These are phyloP conservation scores for Poeciliopsis presidionis DNA, from an alignment of 2,797 vertebrate genomes.

Conservation along the genomic window DNA sequence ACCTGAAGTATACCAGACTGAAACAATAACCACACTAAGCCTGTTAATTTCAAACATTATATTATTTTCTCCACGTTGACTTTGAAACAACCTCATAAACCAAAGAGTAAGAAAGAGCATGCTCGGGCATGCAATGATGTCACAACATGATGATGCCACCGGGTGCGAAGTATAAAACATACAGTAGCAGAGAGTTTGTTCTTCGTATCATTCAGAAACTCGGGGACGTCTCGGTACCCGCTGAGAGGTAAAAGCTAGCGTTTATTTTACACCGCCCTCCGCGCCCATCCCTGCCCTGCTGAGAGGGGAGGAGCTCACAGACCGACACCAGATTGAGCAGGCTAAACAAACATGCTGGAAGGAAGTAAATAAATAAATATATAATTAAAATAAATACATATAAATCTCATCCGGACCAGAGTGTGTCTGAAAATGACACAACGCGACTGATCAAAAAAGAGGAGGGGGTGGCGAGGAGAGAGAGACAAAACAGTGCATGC, in stretches of 20 bases:
- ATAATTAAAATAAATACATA: constrained; percentile 56
- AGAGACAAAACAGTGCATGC: constrained; percentile 80
- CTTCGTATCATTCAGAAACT: constrained; percentile 83
- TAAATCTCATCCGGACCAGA: constrained; percentile 77
- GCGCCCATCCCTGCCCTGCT: constrained; percentile 76
- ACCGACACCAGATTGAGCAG: constrained; percentile 84
- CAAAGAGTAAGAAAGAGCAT: constrained; percentile 88
- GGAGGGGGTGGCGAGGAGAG: constrained; percentile 26
- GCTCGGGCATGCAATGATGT: constrained; percentile 87
- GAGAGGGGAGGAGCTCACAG: constrained; percentile 77
- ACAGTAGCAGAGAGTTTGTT: constrained; percentile 80
- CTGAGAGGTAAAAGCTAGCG: constrained; percentile 83
- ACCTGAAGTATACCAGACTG: constrained; percentile 5
- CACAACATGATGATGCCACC: constrained; percentile 86
- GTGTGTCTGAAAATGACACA: constrained; percentile 75
- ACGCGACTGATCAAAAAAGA: constrained; percentile 59
- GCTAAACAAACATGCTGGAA: constrained; percentile 86
- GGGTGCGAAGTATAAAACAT: constrained; percentile 87
- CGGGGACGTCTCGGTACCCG: constrained; percentile 75
- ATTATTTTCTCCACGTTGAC: constrained; percentile 85
- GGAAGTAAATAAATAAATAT: constrained; percentile 54
- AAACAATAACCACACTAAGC: constrained; percentile 63
- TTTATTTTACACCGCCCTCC: constrained; percentile 81
- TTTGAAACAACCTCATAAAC: constrained; percentile 87
- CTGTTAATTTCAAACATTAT: constrained; percentile 83